Evolutionary conservation across 2,797 vertebrate genomes (phyloP).

Genomic region (Eupleurogrammus muticus): DNA sequence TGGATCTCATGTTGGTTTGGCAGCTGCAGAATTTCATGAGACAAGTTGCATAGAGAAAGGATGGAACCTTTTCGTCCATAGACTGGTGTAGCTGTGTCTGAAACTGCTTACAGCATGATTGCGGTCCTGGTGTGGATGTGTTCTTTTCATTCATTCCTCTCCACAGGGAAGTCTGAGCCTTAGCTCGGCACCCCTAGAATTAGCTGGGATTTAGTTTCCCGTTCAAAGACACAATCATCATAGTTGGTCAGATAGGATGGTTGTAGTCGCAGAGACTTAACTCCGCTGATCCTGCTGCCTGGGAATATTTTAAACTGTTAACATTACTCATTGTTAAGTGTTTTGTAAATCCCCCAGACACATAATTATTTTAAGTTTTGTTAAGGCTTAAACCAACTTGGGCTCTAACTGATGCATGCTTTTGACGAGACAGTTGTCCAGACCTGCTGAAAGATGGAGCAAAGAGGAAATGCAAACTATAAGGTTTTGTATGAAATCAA

Average conservation of each 20-base stretch:
- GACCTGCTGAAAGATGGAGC: constrained; percentile 36
- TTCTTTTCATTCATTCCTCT: neutral
- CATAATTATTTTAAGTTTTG: constrained; percentile 27
- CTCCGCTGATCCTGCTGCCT: neutral
- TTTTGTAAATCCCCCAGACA: constrained; percentile 11
- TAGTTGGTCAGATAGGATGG: neutral
- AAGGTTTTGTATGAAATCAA: constrained; percentile 9
- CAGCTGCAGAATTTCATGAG: constrained; percentile 32
- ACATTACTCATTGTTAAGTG: constrained; percentile 28
- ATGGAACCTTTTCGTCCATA: neutral
- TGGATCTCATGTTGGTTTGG: constrained; percentile 12
- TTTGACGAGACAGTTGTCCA: constrained; percentile 39
- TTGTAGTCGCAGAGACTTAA: constrained; percentile 1
- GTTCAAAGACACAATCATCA: constrained; percentile 8
- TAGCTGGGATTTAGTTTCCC: constrained; percentile 14
- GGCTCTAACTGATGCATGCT: constrained; percentile 13
- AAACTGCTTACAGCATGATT: constrained; percentile 4
- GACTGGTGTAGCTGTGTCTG: neutral
- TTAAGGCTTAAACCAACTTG: constrained; percentile 37
- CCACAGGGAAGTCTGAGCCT: neutral
- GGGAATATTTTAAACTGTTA: constrained; percentile 1
- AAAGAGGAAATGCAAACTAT: constrained; percentile 20
- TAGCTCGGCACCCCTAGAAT: constrained; percentile 6
- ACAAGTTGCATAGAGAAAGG: constrained; percentile 16
- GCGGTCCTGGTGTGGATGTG: constrained; percentile 10